Evolutionary conservation across 2,797 vertebrate genomes (phyloP).

Genomic region (Enteromius mattozi): DNA sequence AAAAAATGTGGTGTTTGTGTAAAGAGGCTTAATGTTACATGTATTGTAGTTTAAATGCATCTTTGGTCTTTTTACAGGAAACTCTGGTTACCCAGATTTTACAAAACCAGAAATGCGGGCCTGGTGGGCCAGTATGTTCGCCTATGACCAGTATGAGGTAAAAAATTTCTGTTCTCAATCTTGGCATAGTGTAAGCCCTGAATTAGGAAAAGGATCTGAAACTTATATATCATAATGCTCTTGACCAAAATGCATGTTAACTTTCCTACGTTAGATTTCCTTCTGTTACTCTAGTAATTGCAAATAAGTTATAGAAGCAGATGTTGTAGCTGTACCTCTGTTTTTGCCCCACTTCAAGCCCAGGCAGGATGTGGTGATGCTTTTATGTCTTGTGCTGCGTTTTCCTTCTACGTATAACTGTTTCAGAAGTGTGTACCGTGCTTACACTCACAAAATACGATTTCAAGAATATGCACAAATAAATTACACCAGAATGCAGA

Average conservation of each 20-base stretch:
- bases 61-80: slow-evolving; percentile 75
- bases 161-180: neutral
- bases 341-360: neutral
- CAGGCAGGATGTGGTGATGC: slow-evolving; percentile 18
- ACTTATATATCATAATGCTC: neutral
- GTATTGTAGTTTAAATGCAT: neutral
- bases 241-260: neutral
- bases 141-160: slow-evolving; percentile 88
- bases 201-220: neutral
- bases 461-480: neutral
- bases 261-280: neutral
- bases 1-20: neutral
- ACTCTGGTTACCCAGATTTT: slow-evolving; percentile 91
- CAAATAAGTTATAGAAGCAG: neutral
- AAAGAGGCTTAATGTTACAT: neutral
- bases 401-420: neutral
- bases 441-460: slow-evolving; percentile 6
- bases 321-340: neutral
- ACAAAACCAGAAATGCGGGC: slow-evolving; percentile 84
- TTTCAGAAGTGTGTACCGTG: neutral
- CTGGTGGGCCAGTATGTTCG: slow-evolving; percentile 93
- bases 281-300: neutral
- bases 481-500: neutral
- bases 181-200: neutral
- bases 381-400: neutral